A percentile compares a stretch with the other conserved stretches of the same genome.
Evolutionary conservation across 2,797 vertebrate genomes (phyloP).

Genomic region (Lepus oiostolus): DNA sequence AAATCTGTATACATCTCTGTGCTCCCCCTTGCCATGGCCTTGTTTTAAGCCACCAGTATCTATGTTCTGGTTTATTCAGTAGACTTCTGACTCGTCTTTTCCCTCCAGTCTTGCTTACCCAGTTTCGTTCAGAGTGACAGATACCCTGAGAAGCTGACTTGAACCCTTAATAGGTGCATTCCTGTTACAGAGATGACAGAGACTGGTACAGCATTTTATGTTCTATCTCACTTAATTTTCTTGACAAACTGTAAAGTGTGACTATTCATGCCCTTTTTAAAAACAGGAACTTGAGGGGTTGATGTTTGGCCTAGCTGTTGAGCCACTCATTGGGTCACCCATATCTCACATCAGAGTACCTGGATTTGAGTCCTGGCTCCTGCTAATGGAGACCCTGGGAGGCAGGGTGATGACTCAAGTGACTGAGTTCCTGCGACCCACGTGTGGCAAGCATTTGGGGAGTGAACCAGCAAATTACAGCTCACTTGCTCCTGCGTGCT

Average conservation of each 20-base stretch:
- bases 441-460: no score
- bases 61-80: background rate
- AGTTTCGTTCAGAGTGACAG: constrained; percentile 47
- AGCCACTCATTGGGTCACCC: no score
- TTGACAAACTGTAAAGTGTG: background rate
- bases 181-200: background rate
- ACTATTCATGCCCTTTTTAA: background rate
- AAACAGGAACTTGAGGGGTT: no score
- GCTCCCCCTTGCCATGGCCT: background rate
- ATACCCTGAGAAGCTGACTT: constrained; percentile 23
- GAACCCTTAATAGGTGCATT: background rate
- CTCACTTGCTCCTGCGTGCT: no score
- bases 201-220: constrained; percentile 1
- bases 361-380: no score
- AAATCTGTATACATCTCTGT: background rate
- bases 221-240: constrained; percentile 20
- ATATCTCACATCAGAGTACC: no score
- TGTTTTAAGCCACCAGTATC: background rate
- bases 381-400: no score
- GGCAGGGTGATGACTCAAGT: no score
- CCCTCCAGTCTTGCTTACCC: background rate
- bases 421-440: no score
- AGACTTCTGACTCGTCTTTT: constrained; percentile 24
- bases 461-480: no score
- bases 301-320: no score